These are phyloP conservation scores for Spheniscus mendiculus DNA, from an alignment of 2,113 vertebrate genomes.

Conservation along the genomic window DNA sequence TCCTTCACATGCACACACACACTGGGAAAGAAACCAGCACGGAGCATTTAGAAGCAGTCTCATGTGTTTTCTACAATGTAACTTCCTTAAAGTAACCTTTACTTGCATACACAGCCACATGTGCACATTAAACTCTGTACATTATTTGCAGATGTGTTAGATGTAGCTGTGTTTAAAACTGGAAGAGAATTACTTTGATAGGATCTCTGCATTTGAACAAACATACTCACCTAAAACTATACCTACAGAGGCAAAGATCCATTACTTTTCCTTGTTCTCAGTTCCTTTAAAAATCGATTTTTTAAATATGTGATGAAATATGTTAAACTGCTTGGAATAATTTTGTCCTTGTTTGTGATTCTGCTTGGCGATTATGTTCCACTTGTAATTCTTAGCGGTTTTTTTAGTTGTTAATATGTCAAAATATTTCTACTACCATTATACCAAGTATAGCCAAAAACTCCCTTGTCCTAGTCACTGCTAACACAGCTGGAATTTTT, in stretches of 20 bases:
- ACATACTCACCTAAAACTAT: neutral
- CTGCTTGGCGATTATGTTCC: neutral
- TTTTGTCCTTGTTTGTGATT: neutral
- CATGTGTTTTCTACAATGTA: neutral
- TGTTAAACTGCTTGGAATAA: neutral
- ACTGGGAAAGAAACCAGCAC: neutral
- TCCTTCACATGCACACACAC: neutral
- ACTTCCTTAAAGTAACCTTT: neutral
- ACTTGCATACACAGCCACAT: neutral
- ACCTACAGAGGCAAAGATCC: neutral
- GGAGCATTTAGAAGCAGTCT: neutral
- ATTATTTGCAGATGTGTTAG: neutral
- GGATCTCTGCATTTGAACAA: too few species aligned
- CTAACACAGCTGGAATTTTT: neutral
- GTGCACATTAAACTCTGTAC: neutral
- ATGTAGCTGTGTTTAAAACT: neutral
- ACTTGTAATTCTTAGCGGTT: neutral
- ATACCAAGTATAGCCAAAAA: neutral
- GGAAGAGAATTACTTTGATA: neutral
- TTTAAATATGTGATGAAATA: neutral
- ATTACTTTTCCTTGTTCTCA: neutral
- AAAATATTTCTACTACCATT: neutral
- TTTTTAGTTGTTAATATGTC: neutral
- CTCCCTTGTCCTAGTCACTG: neutral
- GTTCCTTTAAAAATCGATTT: neutral